Evolutionary conservation across 35 echinoderm and acorn worm genomes (phyloP), one percentile per base, ranked within the genome.

Genomic region (Heliocidaris tuberculata): DNA sequence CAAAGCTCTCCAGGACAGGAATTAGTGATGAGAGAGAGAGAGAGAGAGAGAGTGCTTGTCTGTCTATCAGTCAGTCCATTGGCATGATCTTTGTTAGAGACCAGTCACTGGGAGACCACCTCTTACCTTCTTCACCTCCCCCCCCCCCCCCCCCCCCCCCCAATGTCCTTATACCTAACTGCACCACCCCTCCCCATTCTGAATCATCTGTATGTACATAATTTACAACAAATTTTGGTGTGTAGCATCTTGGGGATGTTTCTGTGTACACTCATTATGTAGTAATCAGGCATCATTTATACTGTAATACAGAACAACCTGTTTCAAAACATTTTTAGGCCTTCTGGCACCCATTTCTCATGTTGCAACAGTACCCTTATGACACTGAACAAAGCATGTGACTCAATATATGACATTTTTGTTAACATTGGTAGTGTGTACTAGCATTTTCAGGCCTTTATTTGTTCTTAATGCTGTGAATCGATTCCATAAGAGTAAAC

Each of bases 1-100:
- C 32, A 85, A 65, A 59, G 95, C 95, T 2, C 88, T 95, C 31
- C 10, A 48, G 87, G 87, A 89, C 9, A 89, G 31, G 31, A 89
- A 78, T 78, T 78, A 78, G 21, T 78, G 8, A n/a, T 8, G 65
- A 27, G 17, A 78, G 65, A 78, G 65, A 78, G 65, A 78, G 21
- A 21, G 21, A 78, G 60, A 21, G 3, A 78, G 27, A 78, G 65
- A n/a, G 65, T n/a, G 32, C 47, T 48, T 89, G 87, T 89, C 87
- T 89, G 87, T 89, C 87, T 89, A 31, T 89, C 47, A 17, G 85
- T 86, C 85, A 29, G 9, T 85, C 70, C 70, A 85, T 86, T 30
- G 32, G 87, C 87, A 89, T 89, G 87, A 89, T 89, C 87, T 47
- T 32, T 31, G 17, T 19, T 78, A 27, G 65, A n/a, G 27, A 78